A percentile compares a stretch with the other conserved stretches of the same genome.
Conservation (phyloP, 2,113 vertebrate species). For the Steatornis caripensis region DNA sequence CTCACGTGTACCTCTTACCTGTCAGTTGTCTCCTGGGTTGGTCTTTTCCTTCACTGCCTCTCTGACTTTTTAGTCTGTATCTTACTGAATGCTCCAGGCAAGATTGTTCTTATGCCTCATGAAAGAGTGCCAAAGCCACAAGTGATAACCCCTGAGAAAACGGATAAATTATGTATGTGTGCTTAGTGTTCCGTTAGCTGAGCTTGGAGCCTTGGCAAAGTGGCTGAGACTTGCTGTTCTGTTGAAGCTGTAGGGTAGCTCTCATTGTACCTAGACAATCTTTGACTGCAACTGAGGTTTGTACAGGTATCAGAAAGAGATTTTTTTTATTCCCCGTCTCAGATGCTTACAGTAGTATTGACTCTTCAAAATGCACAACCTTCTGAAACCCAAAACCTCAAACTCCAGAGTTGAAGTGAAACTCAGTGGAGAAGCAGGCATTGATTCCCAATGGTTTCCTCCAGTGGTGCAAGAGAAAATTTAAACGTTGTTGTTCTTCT, state of each 20-base stretch:
- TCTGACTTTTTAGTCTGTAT: neutral
- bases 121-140: neutral
- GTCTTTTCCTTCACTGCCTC: neutral
- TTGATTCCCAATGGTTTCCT: neutral
- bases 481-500: neutral
- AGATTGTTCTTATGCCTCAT: rapidly evolving
- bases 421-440: neutral
- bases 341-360: neutral
- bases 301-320: neutral
- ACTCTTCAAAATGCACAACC: neutral
- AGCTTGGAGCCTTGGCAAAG: neutral
- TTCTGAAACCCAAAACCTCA: neutral
- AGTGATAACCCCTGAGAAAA: neutral
- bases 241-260: neutral
- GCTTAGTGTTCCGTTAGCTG: neutral
- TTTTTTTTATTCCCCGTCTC: neutral
- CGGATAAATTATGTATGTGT: neutral
- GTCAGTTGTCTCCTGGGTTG: neutral
- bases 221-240: neutral
- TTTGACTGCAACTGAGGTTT: neutral
- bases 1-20: neutral
- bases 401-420: neutral
- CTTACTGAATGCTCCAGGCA: neutral
- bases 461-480: neutral
- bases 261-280: neutral